Evolutionary conservation across 2,797 vertebrate species (phyloP).

Genomic region (Cynopterus sphinx): DNA sequence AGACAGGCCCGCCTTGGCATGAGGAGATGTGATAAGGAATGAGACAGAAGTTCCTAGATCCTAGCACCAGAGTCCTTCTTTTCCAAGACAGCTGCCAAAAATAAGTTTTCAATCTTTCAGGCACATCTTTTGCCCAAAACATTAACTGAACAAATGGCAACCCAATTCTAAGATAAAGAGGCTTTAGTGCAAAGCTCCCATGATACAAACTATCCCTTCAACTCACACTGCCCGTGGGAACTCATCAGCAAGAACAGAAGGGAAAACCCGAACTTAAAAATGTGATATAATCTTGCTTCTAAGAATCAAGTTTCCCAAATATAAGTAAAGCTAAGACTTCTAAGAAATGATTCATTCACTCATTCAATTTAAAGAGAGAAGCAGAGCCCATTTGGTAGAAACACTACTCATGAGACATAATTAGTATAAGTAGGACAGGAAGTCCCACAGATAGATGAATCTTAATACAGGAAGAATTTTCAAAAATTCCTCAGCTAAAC

Average conservation of each 20-base stretch:
- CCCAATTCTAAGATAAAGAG: neutral
- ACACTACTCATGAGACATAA: neutral
- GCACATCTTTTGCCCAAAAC: constrained; percentile 7
- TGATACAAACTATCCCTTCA: neutral
- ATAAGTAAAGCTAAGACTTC: constrained; percentile 29
- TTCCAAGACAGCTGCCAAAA: neutral
- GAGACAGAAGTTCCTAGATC: neutral
- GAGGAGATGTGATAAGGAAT: constrained; percentile 66
- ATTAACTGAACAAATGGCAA: neutral
- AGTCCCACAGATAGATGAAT: neutral
- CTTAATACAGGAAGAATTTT: neutral
- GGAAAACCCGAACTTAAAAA: neutral
- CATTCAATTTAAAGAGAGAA: neutral
- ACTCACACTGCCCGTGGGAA: neutral
- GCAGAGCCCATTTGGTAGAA: neutral
- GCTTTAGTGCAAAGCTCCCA: neutral
- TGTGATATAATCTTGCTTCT: neutral
- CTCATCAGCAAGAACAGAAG: neutral
- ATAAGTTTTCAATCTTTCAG: neutral
- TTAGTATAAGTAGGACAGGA: neutral
- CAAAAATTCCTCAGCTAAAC: neutral
- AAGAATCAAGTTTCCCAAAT: constrained; percentile 36
- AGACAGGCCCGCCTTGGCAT: constrained; percentile 60
- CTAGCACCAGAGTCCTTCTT: neutral
- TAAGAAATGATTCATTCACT: constrained; percentile 58